Evolutionary conservation across 1,140 invertebrate genomes (phyloP), one percentile per base, ranked within the genome.

Genomic region (Cydia fagiglandana): DNA sequence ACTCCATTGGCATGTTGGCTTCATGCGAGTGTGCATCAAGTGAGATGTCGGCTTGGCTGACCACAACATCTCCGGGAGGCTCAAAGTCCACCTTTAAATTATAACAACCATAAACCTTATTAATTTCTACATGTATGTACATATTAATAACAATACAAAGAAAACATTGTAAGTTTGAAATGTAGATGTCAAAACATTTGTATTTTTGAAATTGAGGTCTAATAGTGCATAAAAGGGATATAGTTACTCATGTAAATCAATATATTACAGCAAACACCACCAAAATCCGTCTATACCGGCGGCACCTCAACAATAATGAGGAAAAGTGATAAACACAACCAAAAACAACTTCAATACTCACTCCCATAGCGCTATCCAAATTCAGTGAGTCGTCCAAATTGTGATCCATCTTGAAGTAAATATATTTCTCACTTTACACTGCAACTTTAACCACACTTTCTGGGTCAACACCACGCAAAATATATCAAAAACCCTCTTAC

Each of bases 341-440:
- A 75, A 77, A 24, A 77, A 81, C 28, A 30, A 75, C 24, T 47
- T 76, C 70, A 56, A 38, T 75, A 85, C 83, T 83, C 80, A 93
- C 89, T 84, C 84, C 87, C 78, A 92, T 90, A 28, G 84, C 82
- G 75, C 85, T 83, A 38, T 90, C 92, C 77, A 93, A 84, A 73
- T 86, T 88, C 41, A 93, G 81, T 74, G 90, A 85, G 66, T 92
- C 89, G 9, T 90, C 90, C 66, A 93, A 86, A 80, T 90, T 87
- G 50, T 88, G 86, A 78, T 93, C 91, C 92, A 93, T 93, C 34
- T 64, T 85, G 50, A 77, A 76, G 38, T 4, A 64, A 38, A 73
- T 74, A 74, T 76, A 34, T 75, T 56, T 38, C 38, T 73, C 24
- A 78, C 70, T 41, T 45, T 2, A 47, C 47, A 73, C 38, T 30